Percentiles rank a stretch among this genome's conserved stretches.
These are phyloP conservation scores for Drosophila bifasciata DNA, from an alignment of 1,140 invertebrate genomes.

Conservation along the genomic window DNA sequence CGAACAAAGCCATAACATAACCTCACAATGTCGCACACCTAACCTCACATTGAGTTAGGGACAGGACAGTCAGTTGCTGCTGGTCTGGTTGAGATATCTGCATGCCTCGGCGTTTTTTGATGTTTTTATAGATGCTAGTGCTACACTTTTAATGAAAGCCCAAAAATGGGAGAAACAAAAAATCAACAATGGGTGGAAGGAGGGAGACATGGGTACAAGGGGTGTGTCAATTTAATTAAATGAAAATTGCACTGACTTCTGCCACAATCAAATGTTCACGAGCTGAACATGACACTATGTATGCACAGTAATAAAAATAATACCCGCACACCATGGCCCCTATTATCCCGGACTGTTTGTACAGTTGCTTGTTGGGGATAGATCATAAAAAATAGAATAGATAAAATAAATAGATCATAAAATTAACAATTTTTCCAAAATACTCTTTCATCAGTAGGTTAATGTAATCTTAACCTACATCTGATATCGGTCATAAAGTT, in stretches of 20 bases:
- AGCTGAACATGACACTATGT: not conserved
- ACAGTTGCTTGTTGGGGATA: slow-evolving; percentile 2
- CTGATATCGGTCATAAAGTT: too few species aligned
- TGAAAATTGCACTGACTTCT: slow-evolving; percentile 40
- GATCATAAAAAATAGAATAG: too few species aligned
- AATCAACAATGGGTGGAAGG: slow-evolving; percentile 24
- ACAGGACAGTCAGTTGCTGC: not conserved
- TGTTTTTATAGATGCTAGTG: slow-evolving; percentile 32
- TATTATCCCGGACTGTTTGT: not conserved
- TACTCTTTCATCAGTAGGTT: too few species aligned
- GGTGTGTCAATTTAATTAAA: slow-evolving; percentile 61
- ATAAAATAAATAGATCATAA: too few species aligned
- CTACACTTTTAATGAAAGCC: slow-evolving; percentile 60
- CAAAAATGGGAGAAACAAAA: slow-evolving; percentile 44
- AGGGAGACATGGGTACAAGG: not conserved
- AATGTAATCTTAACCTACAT: too few species aligned
- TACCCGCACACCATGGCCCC: not conserved
- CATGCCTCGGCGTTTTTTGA: slow-evolving; percentile 4
- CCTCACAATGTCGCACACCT: not conserved
- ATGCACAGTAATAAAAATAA: slow-evolving; percentile 11
- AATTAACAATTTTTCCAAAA: too few species aligned
- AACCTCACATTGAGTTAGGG: too few species aligned
- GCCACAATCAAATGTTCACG: slow-evolving; percentile 22
- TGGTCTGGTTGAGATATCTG: slow-evolving; percentile 3
- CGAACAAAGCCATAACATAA: slow-evolving; percentile 11